Evolutionary conservation across 1,140 invertebrate genomes (phyloP), one percentile per base, ranked within the genome.

Genomic region (Pseudomyrmex dendroicus): DNA sequence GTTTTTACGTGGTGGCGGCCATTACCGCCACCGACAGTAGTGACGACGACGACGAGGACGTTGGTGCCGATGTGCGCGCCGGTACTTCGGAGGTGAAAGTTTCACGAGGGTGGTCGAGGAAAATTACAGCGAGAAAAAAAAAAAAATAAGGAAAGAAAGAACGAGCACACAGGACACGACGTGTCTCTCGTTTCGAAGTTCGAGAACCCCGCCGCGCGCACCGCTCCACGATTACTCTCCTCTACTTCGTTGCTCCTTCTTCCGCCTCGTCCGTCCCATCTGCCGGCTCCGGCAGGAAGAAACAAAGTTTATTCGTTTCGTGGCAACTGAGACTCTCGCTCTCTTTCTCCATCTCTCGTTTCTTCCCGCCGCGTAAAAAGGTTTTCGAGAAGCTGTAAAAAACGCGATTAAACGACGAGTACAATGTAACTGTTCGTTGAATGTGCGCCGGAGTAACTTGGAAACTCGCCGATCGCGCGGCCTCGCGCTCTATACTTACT

Each of bases 151-250:
- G 17, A 15, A 20, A 68, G 2, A 25, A 48, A 63, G 20, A 46
- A 68, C 35, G 44, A 83, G 35, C 35, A 35, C 35, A n/a, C n/a
- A 48, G 77, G 46, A 78, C 35, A 35, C 50, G 56, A 67, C 48
- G 82, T 63, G 85, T 74, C 73, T 72, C 73, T 88, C 78, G 86
- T 87, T 87, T 87, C 63, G 54, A 86, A 88, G 73, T 86, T 86
- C 50, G 73, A 73, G 82, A 67, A n/a, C 52, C 17, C 35, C 35
- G 35, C 35, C 54, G 76, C 54, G 35, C 59, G 13, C 35, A n/a
- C 73, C 54, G 76, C 44, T 25, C 59, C 10, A n/a, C 73, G 86
- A 85, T 88, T 85, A 83, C 86, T 76, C 62, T 82, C 72, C 44
- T 48, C 68, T 64, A 68, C 74, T 68, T 68, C 64, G 64, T 82